Evolutionary conservation across 1,140 invertebrate species (phyloP).

Genomic region (Trichonephila clavata): DNA sequence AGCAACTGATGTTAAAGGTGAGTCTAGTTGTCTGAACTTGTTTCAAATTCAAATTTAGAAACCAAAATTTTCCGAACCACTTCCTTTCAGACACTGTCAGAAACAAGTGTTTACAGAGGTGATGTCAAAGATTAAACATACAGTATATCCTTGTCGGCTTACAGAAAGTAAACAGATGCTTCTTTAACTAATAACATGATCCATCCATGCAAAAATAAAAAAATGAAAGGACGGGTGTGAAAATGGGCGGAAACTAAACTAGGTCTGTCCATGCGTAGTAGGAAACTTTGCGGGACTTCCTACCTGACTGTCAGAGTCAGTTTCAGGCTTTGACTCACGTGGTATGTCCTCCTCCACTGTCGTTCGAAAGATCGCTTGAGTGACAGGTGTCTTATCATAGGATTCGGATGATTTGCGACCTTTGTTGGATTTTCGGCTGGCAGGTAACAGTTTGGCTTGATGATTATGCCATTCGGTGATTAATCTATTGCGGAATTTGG

Average conservation of each 20-base stretch:
- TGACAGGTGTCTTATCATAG: constrained; percentile 16
- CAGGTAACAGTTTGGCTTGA: constrained; percentile 37
- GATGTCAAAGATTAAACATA: too few relatives aligned
- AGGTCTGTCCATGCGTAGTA: constrained; percentile 32
- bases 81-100: too few relatives aligned
- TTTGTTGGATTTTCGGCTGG: background rate
- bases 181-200: background rate
- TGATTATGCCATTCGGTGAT: constrained; percentile 58
- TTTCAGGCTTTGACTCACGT: constrained; percentile 5
- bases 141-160: too few relatives aligned
- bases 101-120: too few relatives aligned
- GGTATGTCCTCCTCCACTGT: constrained; percentile 10
- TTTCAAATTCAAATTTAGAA: too few relatives aligned
- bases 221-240: background rate
- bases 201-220: background rate
- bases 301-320: constrained; percentile 54
- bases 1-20: too few relatives aligned
- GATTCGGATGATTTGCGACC: background rate
- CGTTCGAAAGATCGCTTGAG: constrained; percentile 17
- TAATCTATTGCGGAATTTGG: constrained; percentile 67
- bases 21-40: too few relatives aligned
- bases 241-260: background rate
- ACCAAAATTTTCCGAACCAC: too few relatives aligned
- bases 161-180: too few relatives aligned
- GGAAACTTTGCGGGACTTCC: constrained; percentile 30